Conservation (phyloP, 2,113 vertebrate species). For the Istiophorus platypterus region DNA sequence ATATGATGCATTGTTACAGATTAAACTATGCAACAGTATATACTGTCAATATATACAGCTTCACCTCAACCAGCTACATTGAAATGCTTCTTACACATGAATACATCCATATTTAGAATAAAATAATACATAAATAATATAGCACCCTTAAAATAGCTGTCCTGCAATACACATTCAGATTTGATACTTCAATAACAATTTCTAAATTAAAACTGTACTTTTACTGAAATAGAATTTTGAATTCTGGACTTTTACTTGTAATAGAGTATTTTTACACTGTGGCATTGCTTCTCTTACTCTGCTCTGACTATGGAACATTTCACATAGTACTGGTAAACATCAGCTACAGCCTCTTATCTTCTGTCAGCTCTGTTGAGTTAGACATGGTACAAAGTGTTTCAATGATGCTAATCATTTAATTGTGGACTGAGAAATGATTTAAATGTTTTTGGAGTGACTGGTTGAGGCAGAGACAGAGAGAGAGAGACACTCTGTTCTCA, state of each 20-base stretch:
- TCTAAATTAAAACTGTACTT: no score
- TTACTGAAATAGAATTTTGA: neutral
- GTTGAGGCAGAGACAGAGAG: neutral
- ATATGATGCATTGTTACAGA: no score
- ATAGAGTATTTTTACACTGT: neutral
- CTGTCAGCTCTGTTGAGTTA: neutral
- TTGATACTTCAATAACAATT: no score
- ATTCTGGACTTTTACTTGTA: neutral
- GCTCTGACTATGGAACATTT: neutral
- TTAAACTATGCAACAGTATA: no score
- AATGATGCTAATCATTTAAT: neutral
- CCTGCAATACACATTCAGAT: no score
- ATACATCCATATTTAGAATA: neutral
- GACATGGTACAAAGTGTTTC: neutral
- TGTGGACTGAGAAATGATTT: slow-evolving; percentile 1
- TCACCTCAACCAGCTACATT: neutral
- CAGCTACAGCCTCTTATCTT: neutral
- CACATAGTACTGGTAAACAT: neutral
- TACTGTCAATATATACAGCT: no score
- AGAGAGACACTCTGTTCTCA: slow-evolving; percentile 16
- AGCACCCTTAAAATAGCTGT: neutral
- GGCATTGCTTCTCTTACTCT: neutral
- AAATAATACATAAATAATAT: neutral
- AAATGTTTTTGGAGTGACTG: neutral
- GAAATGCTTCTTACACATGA: neutral